These are phyloP conservation scores for Caenorhabditis auriculariae DNA, from an alignment of 2,888 invertebrate species.

Conservation along the genomic window DNA sequence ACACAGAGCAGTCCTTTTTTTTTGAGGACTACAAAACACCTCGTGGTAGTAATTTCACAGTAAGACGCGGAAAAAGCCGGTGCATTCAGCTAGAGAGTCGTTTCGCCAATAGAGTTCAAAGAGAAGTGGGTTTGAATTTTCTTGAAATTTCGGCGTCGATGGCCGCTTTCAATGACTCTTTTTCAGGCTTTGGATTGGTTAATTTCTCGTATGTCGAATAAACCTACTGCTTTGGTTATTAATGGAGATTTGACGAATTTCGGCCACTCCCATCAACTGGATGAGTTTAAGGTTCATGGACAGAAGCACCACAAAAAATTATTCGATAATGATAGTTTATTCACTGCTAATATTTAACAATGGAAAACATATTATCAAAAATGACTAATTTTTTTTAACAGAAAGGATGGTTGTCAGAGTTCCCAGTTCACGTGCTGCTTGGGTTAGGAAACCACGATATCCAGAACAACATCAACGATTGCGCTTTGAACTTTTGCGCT, in stretches of 20 bases:
- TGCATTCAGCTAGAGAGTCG: constrained; percentile 47
- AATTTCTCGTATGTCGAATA: constrained; percentile 26
- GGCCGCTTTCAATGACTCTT: neutral
- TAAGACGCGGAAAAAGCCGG: constrained; percentile 16
- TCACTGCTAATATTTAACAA: neutral
- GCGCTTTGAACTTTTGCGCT: constrained; percentile 48
- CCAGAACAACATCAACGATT: constrained; percentile 59
- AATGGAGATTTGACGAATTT: constrained; percentile 62
- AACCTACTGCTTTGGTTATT: constrained; percentile 53
- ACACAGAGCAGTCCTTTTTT: too few relatives aligned
- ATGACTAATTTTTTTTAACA: constrained; percentile 12
- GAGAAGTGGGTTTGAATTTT: constrained; percentile 21
- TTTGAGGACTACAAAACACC: constrained; percentile 2
- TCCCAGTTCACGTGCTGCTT: constrained; percentile 51
- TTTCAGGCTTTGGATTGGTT: constrained; percentile 21
- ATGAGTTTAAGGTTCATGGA: constrained; percentile 55
- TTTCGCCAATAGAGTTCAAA: constrained; percentile 57
- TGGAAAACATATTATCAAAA: neutral
- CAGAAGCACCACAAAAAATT: too few relatives aligned
- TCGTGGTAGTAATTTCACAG: constrained; percentile 3
- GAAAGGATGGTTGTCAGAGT: constrained; percentile 49
- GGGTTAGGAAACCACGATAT: constrained; percentile 63
- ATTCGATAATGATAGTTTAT: neutral
- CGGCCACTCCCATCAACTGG: constrained; percentile 52
- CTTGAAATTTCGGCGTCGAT: neutral